A percentile compares a stretch with the other conserved stretches of the same genome.
Evolutionary conservation across 2,888 invertebrate species (phyloP).

Genomic region (Drosophila seclusa): DNA sequence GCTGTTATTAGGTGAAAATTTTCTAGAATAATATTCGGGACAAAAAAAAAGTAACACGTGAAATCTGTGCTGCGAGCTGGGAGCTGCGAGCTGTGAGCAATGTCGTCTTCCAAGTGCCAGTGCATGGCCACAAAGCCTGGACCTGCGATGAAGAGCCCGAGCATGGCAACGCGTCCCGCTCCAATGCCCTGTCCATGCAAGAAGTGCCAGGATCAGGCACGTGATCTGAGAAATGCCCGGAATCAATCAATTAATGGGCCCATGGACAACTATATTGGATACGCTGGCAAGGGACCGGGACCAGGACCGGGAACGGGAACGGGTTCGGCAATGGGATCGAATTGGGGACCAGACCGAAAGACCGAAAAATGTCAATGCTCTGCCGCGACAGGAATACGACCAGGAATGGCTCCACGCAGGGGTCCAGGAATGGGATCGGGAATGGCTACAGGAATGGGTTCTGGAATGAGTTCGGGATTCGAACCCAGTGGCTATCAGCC

Average conservation of each 20-base stretch:
- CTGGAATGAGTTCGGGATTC: not conserved
- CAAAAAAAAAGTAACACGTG: not conserved
- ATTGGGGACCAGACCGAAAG: not conserved
- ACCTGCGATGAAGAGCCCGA: not conserved
- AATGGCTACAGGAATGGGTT: not conserved
- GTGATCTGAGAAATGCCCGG: not conserved
- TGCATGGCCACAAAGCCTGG: conserved; percentile 15
- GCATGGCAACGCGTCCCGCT: conserved; percentile 23
- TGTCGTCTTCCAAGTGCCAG: conserved; percentile 35
- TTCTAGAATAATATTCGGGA: conserved; percentile 2
- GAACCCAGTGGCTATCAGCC: not conserved
- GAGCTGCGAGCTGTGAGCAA: conserved; percentile 31
- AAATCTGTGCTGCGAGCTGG: not conserved
- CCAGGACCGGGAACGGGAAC: not conserved
- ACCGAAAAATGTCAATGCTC: not conserved
- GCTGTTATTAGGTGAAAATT: conserved; percentile 22
- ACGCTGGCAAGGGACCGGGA: not conserved
- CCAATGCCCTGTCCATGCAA: conserved; percentile 56
- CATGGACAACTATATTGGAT: not conserved
- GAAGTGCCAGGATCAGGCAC: conserved; percentile 49
- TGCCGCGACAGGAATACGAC: not conserved
- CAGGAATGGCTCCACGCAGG: not conserved
- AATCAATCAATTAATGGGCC: conserved; percentile 12
- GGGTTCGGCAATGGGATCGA: not conserved
- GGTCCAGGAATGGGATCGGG: not conserved